Conservation (phyloP, 92 coral and sea anemone genomes). For the Epizoanthus rinbou region DNA sequence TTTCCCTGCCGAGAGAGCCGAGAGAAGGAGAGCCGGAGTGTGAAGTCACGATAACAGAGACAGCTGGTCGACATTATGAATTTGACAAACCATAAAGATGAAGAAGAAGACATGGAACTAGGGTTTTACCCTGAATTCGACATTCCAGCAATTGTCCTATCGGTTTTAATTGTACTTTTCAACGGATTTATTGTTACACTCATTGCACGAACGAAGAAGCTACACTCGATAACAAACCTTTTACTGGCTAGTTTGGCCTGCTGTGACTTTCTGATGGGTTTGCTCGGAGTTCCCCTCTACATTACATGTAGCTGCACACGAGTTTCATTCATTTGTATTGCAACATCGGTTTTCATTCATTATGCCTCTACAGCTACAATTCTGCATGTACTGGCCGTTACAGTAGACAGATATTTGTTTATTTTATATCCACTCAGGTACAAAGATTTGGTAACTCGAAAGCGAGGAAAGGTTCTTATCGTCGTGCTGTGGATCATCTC, state of each 20-base stretch:
- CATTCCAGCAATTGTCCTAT: neutral
- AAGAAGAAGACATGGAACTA: too few species aligned
- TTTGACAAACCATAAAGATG: too few species aligned
- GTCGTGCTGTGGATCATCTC: too few species aligned
- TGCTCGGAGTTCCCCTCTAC: neutral
- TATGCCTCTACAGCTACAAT: neutral
- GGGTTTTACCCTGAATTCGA: too few species aligned
- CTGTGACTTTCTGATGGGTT: neutral
- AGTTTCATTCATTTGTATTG: neutral
- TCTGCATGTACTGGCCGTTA: neutral
- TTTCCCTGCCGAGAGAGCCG: too few species aligned
- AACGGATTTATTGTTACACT: neutral
- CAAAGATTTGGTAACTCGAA: too few species aligned
- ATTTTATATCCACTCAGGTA: neutral
- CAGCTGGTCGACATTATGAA: too few species aligned
- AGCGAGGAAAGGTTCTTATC: too few species aligned
- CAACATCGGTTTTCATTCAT: neutral
- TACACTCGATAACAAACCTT: neutral
- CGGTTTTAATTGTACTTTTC: neutral
- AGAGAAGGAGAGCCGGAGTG: too few species aligned
- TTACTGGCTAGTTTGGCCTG: neutral
- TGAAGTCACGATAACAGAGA: too few species aligned
- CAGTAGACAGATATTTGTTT: neutral
- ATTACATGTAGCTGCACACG: neutral
- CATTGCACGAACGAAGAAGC: neutral